Evolutionary conservation across 2,113 vertebrate genomes (phyloP), one percentile per base, ranked within the genome.

Genomic region (Gallinago jamesoni): DNA sequence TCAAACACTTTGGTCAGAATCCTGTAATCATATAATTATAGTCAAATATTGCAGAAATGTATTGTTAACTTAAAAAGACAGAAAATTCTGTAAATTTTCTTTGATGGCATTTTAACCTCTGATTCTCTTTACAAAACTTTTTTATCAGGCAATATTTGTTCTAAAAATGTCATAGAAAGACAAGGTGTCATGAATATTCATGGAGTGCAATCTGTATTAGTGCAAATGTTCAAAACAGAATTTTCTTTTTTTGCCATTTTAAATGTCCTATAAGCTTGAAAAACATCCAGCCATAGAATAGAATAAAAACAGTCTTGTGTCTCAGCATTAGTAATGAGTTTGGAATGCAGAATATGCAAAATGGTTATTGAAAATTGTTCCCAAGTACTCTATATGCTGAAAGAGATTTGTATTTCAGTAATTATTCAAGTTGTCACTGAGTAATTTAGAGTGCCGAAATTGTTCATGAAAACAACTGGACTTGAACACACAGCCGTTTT

Each of bases 381-480:
- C 43, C 52, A 70, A 81, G 82, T 83, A 90, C 67, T 90, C 64
- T 63, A 43, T 56, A 70, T 62, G 21, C 87, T 70, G 52, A 90
- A 92, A 81, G 64, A 90, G 37, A 81, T 93, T 96, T 84, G 66
- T 70, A 41, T 90, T 93, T 93, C 83, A 2, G 4, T 77, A 92
- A 93, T 96, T 94, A 90, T 64, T 94, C 72, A 84, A 90, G 90
- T 85, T 88, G 63, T 56, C 85, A 78, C 68, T 70, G 68, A 67
- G 73, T 56, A 92, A 92, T 97, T 97, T 81, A 52, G 56, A 74
- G 24, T 56, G 19, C 72, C 90, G 66, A 74, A 93, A 95, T 63
- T 92, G 56, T 86, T 89, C 76, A 48, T 84, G 68, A 84, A 95
- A 96, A 86, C 86, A 95, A 95, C 64, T 52, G 68, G 86, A 84